Conservation (phyloP, 2,113 vertebrate species). For the Aphyosemion australe region DNA sequence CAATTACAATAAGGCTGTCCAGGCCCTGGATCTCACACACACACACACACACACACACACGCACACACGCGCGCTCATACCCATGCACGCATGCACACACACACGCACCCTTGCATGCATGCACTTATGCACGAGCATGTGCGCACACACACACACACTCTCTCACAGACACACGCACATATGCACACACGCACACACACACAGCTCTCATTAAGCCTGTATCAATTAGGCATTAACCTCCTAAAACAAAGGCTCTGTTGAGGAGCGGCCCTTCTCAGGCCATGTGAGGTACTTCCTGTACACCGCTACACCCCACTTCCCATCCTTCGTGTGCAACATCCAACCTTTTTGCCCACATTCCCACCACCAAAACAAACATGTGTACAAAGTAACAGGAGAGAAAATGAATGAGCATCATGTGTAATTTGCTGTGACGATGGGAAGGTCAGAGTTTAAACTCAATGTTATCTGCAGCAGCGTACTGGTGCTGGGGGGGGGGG, state of each 20-base stretch:
- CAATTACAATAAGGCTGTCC: slow-evolving; percentile 68
- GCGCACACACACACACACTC: slow-evolving; percentile 46
- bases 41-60: slow-evolving; percentile 1
- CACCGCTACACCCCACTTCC: slow-evolving; percentile 65
- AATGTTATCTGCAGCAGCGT: no score
- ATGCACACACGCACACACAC: slow-evolving; percentile 30
- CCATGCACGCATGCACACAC: no score
- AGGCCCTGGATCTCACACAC: slow-evolving; percentile 59
- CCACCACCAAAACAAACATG: slow-evolving; percentile 41
- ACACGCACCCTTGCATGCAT: slow-evolving; percentile 56
- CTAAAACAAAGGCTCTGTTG: slow-evolving; percentile 77
- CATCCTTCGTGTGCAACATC: slow-evolving; percentile 55
- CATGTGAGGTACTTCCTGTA: slow-evolving; percentile 75
- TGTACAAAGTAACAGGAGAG: slow-evolving; percentile 6
- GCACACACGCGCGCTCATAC: slow-evolving; percentile 42
- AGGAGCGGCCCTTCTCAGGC: slow-evolving; percentile 52
- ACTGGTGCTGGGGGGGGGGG: no score
- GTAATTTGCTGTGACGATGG: no score
- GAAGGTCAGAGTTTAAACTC: no score
- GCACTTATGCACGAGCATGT: neutral
- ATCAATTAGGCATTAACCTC: slow-evolving; percentile 79
- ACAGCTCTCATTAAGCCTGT: slow-evolving; percentile 76
- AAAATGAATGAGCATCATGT: no score
- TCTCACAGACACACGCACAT: no score
- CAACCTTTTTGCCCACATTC: slow-evolving; percentile 41